Conservation (phyloP, 1,140 invertebrate species). For the Papilio xuthus region DNA sequence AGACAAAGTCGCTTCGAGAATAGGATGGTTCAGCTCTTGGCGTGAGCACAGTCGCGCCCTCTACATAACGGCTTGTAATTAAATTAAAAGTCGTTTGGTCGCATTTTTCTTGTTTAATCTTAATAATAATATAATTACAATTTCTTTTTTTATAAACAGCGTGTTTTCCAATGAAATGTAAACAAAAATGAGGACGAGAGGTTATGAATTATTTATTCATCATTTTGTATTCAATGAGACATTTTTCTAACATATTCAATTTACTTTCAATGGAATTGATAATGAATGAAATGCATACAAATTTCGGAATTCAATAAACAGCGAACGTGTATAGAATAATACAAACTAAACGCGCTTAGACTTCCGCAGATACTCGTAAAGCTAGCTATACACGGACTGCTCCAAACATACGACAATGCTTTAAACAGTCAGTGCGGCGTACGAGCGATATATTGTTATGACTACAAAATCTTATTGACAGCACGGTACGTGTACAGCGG, state of each 20-base stretch:
- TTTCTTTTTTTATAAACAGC: not conserved
- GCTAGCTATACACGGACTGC: not conserved
- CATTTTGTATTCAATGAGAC: not conserved
- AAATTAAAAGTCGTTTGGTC: too few relatives aligned
- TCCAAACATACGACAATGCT: not conserved
- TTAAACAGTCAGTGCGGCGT: too few relatives aligned
- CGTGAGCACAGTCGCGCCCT: too few relatives aligned
- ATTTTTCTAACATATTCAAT: constrained; percentile 12
- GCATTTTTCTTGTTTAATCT: too few relatives aligned
- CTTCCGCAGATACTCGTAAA: not conserved
- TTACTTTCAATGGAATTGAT: constrained; percentile 17
- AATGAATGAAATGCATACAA: not conserved
- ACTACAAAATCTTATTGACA: too few relatives aligned
- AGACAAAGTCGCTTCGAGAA: too few relatives aligned
- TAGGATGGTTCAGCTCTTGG: too few relatives aligned
- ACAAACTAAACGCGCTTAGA: not conserved
- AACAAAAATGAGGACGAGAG: too few relatives aligned
- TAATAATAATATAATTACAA: not conserved
- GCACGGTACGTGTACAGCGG: not conserved
- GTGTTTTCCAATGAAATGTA: not conserved
- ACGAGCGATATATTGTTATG: too few relatives aligned
- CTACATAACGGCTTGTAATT: too few relatives aligned
- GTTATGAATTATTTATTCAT: not conserved
- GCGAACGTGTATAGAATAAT: not conserved
- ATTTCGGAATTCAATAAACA: constrained; percentile 6